phyloP scores from a whole-genome alignment of 2,797 vertebrate genomes.

The Eremophila alpestris region DNA sequence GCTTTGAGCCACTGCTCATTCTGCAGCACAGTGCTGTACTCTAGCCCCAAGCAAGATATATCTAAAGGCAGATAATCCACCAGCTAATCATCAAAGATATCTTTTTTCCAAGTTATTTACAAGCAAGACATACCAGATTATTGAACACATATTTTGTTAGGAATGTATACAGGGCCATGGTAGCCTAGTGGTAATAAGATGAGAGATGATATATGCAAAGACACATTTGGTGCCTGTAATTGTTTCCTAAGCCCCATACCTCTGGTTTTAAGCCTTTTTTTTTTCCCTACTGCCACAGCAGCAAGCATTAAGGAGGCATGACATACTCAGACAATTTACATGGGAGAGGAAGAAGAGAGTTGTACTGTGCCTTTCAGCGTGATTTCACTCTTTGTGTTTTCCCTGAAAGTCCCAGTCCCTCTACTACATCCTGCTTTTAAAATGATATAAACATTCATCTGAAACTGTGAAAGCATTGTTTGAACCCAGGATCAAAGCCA shows the following conservation, averaged over 20 bases:
- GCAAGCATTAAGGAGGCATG: not conserved
- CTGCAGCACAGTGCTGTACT: not conserved
- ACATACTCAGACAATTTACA: not conserved
- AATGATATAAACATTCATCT: not conserved
- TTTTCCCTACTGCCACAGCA: not conserved
- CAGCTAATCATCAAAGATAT: not conserved
- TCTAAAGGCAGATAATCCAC: not conserved
- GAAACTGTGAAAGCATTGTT: not conserved
- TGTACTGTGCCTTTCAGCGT: not conserved
- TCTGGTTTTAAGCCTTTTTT: not conserved
- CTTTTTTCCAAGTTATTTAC: not conserved
- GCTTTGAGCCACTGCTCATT: not conserved
- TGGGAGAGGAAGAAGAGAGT: not conserved
- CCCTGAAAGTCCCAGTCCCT: not conserved
- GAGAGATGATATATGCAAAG: not conserved
- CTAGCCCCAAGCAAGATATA: not conserved
- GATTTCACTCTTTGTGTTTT: not conserved
- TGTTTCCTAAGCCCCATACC: not conserved
- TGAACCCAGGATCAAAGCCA: not conserved
- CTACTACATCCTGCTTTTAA: not conserved
- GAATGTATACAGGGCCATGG: not conserved
- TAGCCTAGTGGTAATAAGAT: not conserved
- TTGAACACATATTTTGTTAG: not conserved
- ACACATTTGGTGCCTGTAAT: not conserved
- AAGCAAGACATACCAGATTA: not conserved